Conservation (phyloP, 2,888 invertebrate genomes). For the Heliothis peltigera region DNA sequence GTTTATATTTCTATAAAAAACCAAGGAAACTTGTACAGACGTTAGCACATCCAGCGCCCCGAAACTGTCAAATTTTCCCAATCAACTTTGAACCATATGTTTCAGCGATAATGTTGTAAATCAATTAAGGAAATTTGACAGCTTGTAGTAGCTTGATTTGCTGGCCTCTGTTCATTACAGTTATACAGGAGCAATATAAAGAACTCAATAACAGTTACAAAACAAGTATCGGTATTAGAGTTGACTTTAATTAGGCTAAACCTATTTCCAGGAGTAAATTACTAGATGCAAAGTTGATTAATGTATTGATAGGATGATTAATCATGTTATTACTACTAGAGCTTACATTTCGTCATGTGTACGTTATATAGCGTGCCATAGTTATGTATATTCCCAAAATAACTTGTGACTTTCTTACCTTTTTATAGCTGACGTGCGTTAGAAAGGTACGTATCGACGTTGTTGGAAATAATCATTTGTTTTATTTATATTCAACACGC, state of each 20-base stretch:
- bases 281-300: not conserved
- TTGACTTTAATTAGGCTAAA: not conserved
- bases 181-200: too few relatives aligned
- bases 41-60: too few relatives aligned
- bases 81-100: too few relatives aligned
- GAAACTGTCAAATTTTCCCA: too few relatives aligned
- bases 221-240: too few relatives aligned
- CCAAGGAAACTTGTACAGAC: too few relatives aligned
- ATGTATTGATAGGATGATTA: not conserved
- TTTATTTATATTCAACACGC: constrained; percentile 30
- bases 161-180: too few relatives aligned
- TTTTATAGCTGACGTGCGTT: constrained; percentile 7
- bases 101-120: too few relatives aligned
- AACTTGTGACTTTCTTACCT: not conserved
- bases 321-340: constrained; percentile 2
- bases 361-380: constrained; percentile 32
- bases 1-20: too few relatives aligned
- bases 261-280: not conserved
- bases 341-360: not conserved
- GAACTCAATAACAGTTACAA: too few relatives aligned
- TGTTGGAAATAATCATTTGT: constrained; percentile 19
- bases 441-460: constrained; percentile 14
- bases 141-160: too few relatives aligned
- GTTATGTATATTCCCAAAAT: constrained; percentile 33
- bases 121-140: too few relatives aligned